phyloP scores from a whole-genome alignment of 1,140 invertebrate genomes.

The Druon quercuslanigerum region DNA sequence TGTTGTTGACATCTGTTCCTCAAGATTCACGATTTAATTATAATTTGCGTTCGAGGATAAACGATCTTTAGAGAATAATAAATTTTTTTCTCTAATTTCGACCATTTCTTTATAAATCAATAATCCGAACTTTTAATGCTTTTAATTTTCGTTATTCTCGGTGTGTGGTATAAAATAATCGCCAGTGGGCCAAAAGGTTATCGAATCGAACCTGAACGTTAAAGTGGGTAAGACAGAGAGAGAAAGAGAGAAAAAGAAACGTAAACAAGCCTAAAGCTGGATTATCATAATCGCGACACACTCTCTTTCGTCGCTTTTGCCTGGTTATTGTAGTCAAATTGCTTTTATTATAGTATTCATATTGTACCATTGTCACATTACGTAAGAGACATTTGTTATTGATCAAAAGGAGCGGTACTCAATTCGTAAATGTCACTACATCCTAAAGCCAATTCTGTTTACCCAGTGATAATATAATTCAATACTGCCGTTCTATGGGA shows the following conservation, averaged over 20 bases:
- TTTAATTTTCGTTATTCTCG: too few species aligned
- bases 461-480: neutral
- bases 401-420: neutral
- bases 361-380: slow-evolving; percentile 9
- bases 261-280: slow-evolving; percentile 64
- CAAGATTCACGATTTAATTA: neutral
- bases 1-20: slow-evolving; percentile 10
- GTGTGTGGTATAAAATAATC: too few species aligned
- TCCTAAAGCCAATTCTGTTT: neutral
- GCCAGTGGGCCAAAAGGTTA: neutral
- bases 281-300: slow-evolving; percentile 67
- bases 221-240: neutral
- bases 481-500: too few species aligned
- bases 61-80: too few species aligned
- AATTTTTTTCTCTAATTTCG: too few species aligned
- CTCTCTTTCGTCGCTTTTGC: slow-evolving; percentile 56
- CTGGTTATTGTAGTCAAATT: slow-evolving; percentile 28
- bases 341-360: neutral
- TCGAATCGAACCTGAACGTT: neutral
- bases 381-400: slow-evolving; percentile 6
- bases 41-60: too few species aligned
- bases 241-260: slow-evolving; percentile 42
- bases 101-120: too few species aligned
- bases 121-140: too few species aligned
- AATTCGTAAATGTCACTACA: slow-evolving; percentile 5